Base-by-base conservation (phyloP, 1,140 invertebrate genomes). In the Drosophila nikananu region DNA sequence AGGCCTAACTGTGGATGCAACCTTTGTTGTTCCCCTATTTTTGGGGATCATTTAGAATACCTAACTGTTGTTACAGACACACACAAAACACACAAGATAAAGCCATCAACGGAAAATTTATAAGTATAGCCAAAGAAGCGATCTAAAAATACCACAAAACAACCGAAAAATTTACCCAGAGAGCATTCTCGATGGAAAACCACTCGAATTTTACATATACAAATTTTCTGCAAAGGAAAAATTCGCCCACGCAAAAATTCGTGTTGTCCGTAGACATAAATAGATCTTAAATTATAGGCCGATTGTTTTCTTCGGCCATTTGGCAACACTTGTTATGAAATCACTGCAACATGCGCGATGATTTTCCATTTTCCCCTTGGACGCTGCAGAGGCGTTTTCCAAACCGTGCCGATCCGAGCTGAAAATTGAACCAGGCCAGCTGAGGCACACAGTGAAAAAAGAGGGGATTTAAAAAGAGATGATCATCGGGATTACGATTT, bases 311-410 rank as follows among this genome's bases (percentile, higher is more conserved):
- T 23, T 64, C 19, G 35, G 55, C 62, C 81, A 83, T 87, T 87
- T 89, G 77, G 84, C 84, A 87, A 87, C 86, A 81, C 78, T 87
- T 87, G 84, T 87, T 87, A 87, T 78, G 84, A 89, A 89, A 87
- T 79, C 70, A 51, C 25, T 37, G 52, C 62, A 57, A 35, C 42
- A 39, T 63, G 44, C 23, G 10, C n/a, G 65, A 80, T 77, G 71
- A 67, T 83, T 83, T 89, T 89, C 67, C 76, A 80, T 77, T 89
- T 83, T 77, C 65, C 55, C 19, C 57, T 25, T 37, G 63, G 63
- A 77, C 63, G 32, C 57, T 57, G 51, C 58, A 42, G 64, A 86
- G 83, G 80, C 83, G 83, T 83, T 83, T 72, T 59, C 57, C 57
- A 68, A 78, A 49, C 67, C 48, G 57, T 27, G 49, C 21, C 55